A percentile compares a stretch with the other conserved stretches of the same genome.
These are phyloP conservation scores for Ooceraea biroi DNA, from an alignment of 1,140 invertebrate species.

Conservation along the genomic window DNA sequence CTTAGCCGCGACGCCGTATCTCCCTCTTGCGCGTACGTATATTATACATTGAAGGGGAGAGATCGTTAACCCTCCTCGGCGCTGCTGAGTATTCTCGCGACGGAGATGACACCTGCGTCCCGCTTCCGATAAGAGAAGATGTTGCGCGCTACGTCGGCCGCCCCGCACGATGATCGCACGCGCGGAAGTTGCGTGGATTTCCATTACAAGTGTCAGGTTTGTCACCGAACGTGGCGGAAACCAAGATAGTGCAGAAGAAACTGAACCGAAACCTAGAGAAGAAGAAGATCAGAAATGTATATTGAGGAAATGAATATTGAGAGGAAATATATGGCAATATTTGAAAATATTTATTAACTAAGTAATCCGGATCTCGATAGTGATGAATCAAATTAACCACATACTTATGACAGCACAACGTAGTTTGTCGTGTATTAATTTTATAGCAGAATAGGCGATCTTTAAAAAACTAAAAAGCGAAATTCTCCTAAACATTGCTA, in stretches of 20 bases:
- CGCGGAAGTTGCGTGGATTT: slow-evolving; percentile 45
- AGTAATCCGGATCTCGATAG: too few relatives aligned
- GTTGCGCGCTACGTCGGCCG: slow-evolving; percentile 13
- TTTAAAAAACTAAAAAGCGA: too few relatives aligned
- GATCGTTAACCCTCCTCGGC: slow-evolving; percentile 58
- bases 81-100: slow-evolving; percentile 54
- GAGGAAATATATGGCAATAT: too few relatives aligned
- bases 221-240: background rate
- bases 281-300: too few relatives aligned
- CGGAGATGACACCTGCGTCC: slow-evolving; percentile 53
- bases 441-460: too few relatives aligned
- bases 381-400: too few relatives aligned
- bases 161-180: slow-evolving; percentile 33
- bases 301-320: too few relatives aligned
- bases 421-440: too few relatives aligned
- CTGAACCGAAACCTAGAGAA: too few relatives aligned
- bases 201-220: slow-evolving; percentile 19
- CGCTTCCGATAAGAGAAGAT: slow-evolving; percentile 58
- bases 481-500: too few relatives aligned
- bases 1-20: slow-evolving; percentile 25
- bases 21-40: slow-evolving; percentile 4
- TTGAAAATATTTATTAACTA: too few relatives aligned
- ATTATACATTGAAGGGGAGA: slow-evolving; percentile 25
- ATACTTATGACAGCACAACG: too few relatives aligned
- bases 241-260: background rate